phyloP scores from a whole-genome alignment of 2,113 vertebrate genomes.

The Anser brachyrhynchus region DNA sequence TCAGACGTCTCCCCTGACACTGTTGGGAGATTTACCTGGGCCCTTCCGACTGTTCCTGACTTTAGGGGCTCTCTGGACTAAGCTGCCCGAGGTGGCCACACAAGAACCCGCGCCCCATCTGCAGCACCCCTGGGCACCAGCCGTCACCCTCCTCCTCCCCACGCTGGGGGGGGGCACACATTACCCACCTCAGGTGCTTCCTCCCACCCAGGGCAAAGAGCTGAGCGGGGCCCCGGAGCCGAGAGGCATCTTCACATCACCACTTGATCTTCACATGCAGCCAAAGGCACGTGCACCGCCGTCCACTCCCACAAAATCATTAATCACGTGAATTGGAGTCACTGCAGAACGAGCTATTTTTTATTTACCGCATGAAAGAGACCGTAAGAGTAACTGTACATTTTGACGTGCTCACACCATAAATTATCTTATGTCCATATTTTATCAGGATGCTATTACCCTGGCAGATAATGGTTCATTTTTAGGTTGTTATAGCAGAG shows the following conservation, averaged over 20 bases:
- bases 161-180: fast-evolving
- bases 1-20: not conserved
- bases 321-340: fast-evolving
- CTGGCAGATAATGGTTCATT: slow-evolving; percentile 77
- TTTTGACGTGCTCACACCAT: slow-evolving; percentile 50
- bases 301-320: not conserved
- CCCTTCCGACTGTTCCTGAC: not conserved
- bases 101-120: fast-evolving
- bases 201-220: not conserved
- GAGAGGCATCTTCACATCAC: not conserved
- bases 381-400: not conserved
- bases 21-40: fast-evolving
- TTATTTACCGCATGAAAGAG: not conserved
- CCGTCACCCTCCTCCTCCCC: fast-evolving
- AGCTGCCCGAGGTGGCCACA: fast-evolving
- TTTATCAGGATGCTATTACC: slow-evolving; percentile 70
- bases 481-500: slow-evolving; percentile 74
- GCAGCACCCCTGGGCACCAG: not conserved
- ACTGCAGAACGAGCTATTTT: not conserved
- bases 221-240: not conserved
- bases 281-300: not conserved
- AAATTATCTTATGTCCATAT: slow-evolving; percentile 63
- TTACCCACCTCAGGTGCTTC: fast-evolving
- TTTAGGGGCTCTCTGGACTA: not conserved
- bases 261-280: fast-evolving